Evolutionary conservation across 2,888 invertebrate species (phyloP), one percentile per base, ranked within the genome.

Genomic region (Pollenia angustigena): DNA sequence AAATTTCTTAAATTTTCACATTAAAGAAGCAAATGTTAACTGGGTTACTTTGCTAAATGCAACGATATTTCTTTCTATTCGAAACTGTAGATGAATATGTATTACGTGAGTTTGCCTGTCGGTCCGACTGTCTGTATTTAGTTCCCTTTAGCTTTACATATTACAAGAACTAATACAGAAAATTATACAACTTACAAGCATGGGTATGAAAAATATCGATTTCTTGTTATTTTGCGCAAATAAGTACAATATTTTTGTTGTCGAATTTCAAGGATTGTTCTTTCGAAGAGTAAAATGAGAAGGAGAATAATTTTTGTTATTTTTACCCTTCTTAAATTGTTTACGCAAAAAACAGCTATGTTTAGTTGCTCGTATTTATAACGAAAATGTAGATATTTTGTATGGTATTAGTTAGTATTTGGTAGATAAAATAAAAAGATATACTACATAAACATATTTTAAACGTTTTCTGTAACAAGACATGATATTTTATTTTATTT

Each of bases 181-280:
- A 2, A 18, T 48, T n/a, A 11, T 42, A 50, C 18, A 14, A 11
- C 12, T 50, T 56, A 72, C 46, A 71, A 32, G 4, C 40, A 10
- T 8, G 52, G 16, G 74, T 16, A 74, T 58, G 56, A 81, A 68
- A 69, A 76, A 76, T 83, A 78, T 83, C 76, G 76, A 78, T 83
- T 83, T 78, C 16, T 78, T 74, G n/a, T 56, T 56, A 18, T 62
- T 71, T 64, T 72, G n/a, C 72, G 42, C 42, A 60, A 68, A 60
- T 58, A 18, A 52, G 50, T 0, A 68, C 42, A 32, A 69, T 58
- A n/a, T 14, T 50, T 80, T 72, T 71, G 46, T 40, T 58, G 71
- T 46, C 44, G 32, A 80, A 72, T 71, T 80, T 80, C 62, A 64
- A 72, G 71, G 58, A 81, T 68, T 80, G 48, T 62, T 71, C 9